A percentile compares a stretch with the other conserved stretches of the same genome.
phyloP scores from a whole-genome alignment of 2,113 vertebrate genomes.

The Raja brachyura region DNA sequence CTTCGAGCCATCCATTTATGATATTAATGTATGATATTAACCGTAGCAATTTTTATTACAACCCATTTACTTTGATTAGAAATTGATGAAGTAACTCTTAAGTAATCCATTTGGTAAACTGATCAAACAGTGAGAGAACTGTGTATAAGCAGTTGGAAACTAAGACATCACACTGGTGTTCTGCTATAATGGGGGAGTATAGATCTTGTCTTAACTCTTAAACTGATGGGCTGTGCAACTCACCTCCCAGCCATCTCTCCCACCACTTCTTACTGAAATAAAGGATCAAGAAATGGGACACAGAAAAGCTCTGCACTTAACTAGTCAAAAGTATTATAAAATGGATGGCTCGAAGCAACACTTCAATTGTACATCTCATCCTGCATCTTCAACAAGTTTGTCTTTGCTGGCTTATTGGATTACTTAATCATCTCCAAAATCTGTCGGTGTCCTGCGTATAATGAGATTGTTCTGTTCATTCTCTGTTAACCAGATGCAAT shows the following conservation, averaged over 20 bases:
- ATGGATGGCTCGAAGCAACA: not conserved
- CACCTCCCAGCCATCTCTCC: not conserved
- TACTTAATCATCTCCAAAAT: not conserved
- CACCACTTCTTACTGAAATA: not conserved
- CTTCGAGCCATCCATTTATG: no score
- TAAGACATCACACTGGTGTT: not conserved
- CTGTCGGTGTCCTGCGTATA: slow-evolving; percentile 5
- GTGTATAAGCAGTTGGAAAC: not conserved
- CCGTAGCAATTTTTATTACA: not conserved
- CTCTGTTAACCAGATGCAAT: not conserved
- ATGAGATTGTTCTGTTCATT: not conserved
- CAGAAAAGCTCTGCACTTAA: not conserved
- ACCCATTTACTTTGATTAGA: not conserved
- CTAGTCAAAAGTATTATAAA: not conserved
- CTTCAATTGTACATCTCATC: not conserved
- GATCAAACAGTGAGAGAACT: not conserved
- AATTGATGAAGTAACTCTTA: not conserved
- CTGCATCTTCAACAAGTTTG: not conserved
- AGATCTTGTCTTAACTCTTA: not conserved
- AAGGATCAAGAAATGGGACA: not conserved
- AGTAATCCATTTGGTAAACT: not conserved
- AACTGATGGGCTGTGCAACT: not conserved
- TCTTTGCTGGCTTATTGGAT: not conserved
- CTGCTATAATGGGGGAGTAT: not conserved
- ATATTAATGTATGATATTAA: not conserved